These are phyloP conservation scores for Cichlasoma orientale DNA, from an alignment of 2,797 vertebrate species.

Conservation along the genomic window DNA sequence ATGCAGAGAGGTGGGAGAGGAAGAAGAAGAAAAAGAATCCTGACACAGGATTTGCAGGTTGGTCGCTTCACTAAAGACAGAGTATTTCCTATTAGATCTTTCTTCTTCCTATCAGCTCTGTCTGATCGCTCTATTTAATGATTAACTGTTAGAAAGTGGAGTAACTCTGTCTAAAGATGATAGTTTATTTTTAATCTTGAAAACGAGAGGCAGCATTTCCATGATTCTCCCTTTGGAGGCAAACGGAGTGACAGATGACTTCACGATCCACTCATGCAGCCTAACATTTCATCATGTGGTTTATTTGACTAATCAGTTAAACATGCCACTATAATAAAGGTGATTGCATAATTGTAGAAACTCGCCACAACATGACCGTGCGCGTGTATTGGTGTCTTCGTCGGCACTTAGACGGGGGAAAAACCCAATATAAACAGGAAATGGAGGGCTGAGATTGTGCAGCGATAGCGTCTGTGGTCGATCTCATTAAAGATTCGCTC, in stretches of 20 bases:
- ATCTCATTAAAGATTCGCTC: background rate
- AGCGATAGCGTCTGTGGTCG: background rate
- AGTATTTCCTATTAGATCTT: background rate
- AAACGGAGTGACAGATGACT: background rate
- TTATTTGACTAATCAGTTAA: background rate
- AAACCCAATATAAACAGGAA: background rate
- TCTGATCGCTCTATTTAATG: background rate
- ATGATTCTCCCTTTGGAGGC: too few relatives aligned
- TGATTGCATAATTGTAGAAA: background rate
- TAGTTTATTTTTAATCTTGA: too few relatives aligned
- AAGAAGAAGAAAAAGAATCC: conserved; percentile 95
- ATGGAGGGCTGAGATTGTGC: background rate
- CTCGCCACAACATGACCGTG: background rate
- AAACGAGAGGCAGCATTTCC: too few relatives aligned
- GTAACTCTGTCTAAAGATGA: too few relatives aligned
- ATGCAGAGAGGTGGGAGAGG: conserved; percentile 93
- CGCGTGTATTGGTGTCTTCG: accelerated
- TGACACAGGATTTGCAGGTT: conserved; percentile 95
- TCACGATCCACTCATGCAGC: background rate
- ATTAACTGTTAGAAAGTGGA: too few relatives aligned
- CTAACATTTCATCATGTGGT: background rate
- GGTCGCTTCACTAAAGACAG: conserved; percentile 1
- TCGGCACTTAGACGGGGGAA: background rate
- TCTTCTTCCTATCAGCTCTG: background rate
- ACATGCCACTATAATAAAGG: background rate